phyloP scores from a whole-genome alignment of 2,113 vertebrate species.

The Nothobranchius furzeri region DNA sequence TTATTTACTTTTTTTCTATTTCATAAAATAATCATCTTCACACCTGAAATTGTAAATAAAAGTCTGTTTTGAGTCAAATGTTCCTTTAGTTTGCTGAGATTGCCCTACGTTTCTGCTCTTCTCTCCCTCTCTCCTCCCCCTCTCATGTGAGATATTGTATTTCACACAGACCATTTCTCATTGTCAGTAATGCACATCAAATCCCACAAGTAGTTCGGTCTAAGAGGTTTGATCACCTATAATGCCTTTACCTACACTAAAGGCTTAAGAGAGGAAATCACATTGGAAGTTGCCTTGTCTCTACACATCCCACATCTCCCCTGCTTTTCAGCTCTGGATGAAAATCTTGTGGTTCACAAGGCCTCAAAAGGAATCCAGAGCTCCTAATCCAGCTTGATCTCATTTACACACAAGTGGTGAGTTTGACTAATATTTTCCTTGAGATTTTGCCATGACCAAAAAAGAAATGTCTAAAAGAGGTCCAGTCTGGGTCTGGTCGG shows the following conservation, averaged over 20 bases:
- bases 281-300: slow-evolving; percentile 66
- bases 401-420: slow-evolving; percentile 73
- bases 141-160: slow-evolving; percentile 76
- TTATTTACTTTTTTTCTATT: too few species aligned
- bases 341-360: slow-evolving; percentile 65
- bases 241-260: slow-evolving; percentile 77
- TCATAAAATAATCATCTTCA: too few species aligned
- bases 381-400: slow-evolving; percentile 78
- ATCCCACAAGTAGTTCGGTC: slow-evolving; percentile 71
- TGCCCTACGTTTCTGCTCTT: slow-evolving; percentile 11
- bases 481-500: slow-evolving; percentile 43
- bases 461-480: slow-evolving; percentile 38
- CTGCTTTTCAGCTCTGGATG: slow-evolving; percentile 55
- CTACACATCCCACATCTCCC: slow-evolving; percentile 57
- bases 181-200: slow-evolving; percentile 82
- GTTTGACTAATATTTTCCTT: slow-evolving; percentile 79
- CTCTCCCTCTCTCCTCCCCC: slow-evolving; percentile 45
- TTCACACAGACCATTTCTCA: slow-evolving; percentile 81
- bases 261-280: slow-evolving; percentile 75
- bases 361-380: slow-evolving; percentile 71
- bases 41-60: too few species aligned
- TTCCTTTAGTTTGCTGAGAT: background rate
- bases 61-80: too few species aligned
- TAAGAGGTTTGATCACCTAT: slow-evolving; percentile 76
- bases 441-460: slow-evolving; percentile 64